A percentile compares a stretch with the other conserved stretches of the same genome.
Evolutionary conservation across 2,113 vertebrate genomes (phyloP).

Genomic region (Mormyrus lacerda): DNA sequence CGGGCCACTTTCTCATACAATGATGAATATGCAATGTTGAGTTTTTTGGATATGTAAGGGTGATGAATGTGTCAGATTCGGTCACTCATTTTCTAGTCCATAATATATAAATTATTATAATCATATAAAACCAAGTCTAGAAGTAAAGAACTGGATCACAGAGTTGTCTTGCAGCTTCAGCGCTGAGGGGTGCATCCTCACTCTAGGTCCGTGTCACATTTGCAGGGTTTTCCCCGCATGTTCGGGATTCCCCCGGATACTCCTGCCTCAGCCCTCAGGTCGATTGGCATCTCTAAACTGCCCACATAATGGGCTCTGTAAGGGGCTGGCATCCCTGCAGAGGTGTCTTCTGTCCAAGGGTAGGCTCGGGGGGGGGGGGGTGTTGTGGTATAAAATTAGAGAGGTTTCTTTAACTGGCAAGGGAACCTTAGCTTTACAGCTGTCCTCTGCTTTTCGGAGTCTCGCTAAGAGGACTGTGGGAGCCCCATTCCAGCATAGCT

Average conservation of each 20-base stretch:
- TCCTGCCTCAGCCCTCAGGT: neutral
- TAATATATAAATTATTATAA: neutral
- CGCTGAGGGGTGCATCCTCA: neutral
- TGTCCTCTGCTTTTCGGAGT: neutral
- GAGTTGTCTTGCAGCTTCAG: neutral
- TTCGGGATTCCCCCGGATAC: neutral
- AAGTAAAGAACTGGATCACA: neutral
- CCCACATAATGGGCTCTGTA: neutral
- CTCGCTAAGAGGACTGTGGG: neutral
- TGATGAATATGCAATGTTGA: neutral
- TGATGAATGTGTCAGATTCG: neutral
- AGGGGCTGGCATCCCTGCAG: neutral
- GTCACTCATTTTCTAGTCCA: neutral
- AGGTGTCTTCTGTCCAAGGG: neutral
- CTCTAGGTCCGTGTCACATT: neutral
- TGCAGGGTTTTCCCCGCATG: neutral
- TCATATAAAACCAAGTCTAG: neutral
- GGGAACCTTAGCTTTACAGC: neutral
- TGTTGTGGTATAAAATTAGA: neutral
- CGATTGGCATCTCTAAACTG: neutral
- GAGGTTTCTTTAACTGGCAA: neutral
- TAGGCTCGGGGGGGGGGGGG: neutral
- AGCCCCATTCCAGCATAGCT: neutral
- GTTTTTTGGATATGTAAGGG: neutral
- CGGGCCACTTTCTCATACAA: neutral